Percentiles rank a stretch among this genome's conserved stretches.
These are phyloP conservation scores for Pycnonotus jocosus DNA, from an alignment of 2,113 vertebrate genomes.

Conservation along the genomic window DNA sequence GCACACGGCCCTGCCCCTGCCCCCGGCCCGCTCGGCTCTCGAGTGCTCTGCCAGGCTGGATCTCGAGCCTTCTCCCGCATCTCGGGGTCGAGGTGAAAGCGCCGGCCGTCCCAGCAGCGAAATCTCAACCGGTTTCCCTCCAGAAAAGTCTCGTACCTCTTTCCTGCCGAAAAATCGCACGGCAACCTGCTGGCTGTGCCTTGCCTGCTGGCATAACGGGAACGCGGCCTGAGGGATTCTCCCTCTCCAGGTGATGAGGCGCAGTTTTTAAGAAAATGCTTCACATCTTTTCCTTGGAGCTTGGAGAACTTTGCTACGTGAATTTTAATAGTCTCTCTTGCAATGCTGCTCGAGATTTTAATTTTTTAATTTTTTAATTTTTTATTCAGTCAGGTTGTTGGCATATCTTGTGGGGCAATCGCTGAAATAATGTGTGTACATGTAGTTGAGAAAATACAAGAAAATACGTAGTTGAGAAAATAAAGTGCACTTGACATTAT, in stretches of 20 bases:
- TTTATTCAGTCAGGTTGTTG: neutral
- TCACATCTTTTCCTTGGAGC: neutral
- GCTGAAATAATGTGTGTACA: neutral
- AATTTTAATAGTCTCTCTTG: neutral
- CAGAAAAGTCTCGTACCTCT: rapidly evolving
- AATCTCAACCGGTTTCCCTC: rapidly evolving
- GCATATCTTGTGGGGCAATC: neutral
- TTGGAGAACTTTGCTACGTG: neutral
- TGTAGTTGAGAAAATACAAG: neutral
- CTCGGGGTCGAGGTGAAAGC: no score
- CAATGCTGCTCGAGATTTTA: neutral
- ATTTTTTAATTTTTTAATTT: neutral
- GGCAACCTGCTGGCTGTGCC: neutral
- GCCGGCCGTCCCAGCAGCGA: no score
- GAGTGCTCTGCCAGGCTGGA: rapidly evolving
- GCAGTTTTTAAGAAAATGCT: neutral
- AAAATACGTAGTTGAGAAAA: neutral
- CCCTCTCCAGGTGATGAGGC: no score
- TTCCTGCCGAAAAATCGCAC: rapidly evolving
- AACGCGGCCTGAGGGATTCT: neutral
- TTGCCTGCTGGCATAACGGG: neutral
- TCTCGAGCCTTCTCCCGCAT: no score
- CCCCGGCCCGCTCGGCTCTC: neutral
- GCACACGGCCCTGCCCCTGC: neutral
- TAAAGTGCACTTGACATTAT: neutral